A percentile compares a stretch with the other conserved stretches of the same genome.
phyloP scores from a whole-genome alignment of 2,797 vertebrate genomes.

The Glyptemys insculpta region DNA sequence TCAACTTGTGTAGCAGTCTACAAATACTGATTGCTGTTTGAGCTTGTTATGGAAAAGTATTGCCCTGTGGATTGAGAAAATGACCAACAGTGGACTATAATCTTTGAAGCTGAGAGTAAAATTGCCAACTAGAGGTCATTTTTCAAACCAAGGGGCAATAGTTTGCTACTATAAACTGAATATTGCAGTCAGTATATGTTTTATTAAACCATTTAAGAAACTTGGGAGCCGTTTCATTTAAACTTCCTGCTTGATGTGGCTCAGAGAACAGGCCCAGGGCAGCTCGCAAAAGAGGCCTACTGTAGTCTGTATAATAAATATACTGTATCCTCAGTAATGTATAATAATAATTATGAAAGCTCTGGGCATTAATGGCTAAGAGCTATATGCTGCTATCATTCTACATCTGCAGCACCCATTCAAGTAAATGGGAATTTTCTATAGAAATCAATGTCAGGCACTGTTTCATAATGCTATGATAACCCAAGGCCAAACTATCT shows the following conservation, averaged over 20 bases:
- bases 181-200: conserved; percentile 86
- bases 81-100: conserved; percentile 82
- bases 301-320: conserved; percentile 73
- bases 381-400: conserved; percentile 44
- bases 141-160: conserved; percentile 86
- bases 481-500: neutral
- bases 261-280: conserved; percentile 78
- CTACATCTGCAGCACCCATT: conserved; percentile 36
- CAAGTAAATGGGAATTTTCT: conserved; percentile 41
- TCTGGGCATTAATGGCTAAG: conserved; percentile 57
- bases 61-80: conserved; percentile 82
- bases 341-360: conserved; percentile 72
- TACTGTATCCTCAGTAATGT: conserved; percentile 62
- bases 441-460: conserved; percentile 4
- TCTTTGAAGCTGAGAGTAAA: conserved; percentile 85
- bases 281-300: conserved; percentile 71
- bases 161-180: conserved; percentile 86
- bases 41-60: conserved; percentile 87
- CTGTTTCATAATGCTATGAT: neutral
- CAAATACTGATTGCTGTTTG: conserved; percentile 73
- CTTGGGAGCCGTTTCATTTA: conserved; percentile 86
- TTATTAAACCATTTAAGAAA: conserved; percentile 87
- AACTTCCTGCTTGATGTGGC: conserved; percentile 82
- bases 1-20: conserved; percentile 64
- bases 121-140: conserved; percentile 86